Base-by-base conservation (phyloP, 1,140 invertebrate genomes). In the Radopholus similis region DNA sequence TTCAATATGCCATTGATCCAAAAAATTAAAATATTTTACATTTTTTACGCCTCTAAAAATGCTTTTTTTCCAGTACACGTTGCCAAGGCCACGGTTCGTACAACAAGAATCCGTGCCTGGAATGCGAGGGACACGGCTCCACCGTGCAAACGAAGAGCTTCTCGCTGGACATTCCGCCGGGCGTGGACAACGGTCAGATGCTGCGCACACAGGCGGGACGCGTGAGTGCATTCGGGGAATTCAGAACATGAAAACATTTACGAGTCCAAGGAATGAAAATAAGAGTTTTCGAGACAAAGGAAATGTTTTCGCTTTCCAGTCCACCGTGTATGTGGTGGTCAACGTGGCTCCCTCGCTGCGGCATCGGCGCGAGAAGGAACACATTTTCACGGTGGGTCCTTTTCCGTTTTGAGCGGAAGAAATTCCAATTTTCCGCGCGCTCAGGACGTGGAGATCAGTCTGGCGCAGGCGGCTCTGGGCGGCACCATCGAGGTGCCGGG, bases 111-210 rank as follows among this genome's bases (percentile, higher is more conserved):
- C 93, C 94, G 1, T 99, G 96, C 83, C 80, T 81, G 9, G 92
- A 95, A 73, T 99, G 96, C 85, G 88, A 90, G 72, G 95, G 92
- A 18, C 95, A 94, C 85, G 95, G 95, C 1, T 88, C 89, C 75
- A 89, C 89, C 26, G 90, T 95, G 0, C 90, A 95, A 86, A 87
- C 90, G 30, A 92, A 92, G 81, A 91, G 89, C 78, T 86, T 97
- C 0, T 91, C 89, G 1, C 90, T 98, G 0, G 91, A 93, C 11
- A 92, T 99, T n/a, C 96, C 96, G 34, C 92, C 95, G 53, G 93
- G 93, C 86, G 73, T 83, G 34, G 78, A 83, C 60, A 65, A 82
- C 35, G 93, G 93, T 1, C 94, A 98, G 84, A 95, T 93, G 3
- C 88, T 98, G 34, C 87, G 94, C 53, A 92, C 97, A 89, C 86